Conservation (phyloP, 1,140 invertebrate species). For the Nephotettix cincticeps region DNA sequence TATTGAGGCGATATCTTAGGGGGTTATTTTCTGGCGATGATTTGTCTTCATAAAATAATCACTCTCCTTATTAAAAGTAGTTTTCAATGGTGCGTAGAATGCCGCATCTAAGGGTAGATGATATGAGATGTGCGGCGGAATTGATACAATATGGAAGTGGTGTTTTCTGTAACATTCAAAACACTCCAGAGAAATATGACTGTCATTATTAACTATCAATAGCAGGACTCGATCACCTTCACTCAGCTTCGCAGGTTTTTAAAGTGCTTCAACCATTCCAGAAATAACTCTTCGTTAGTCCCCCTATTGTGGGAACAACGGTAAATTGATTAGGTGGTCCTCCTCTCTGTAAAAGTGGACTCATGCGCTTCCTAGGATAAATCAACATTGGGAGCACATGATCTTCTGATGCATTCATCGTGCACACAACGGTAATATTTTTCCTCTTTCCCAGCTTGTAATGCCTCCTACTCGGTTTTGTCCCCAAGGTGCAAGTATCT, state of each 20-base stretch:
- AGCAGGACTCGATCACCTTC: too few species aligned
- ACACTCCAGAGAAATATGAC: not conserved
- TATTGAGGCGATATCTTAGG: not conserved
- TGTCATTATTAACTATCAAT: not conserved
- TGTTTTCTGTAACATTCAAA: not conserved
- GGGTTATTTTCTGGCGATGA: not conserved
- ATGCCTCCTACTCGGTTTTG: not conserved
- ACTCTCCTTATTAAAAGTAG: not conserved
- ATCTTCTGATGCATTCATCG: not conserved
- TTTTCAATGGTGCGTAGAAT: not conserved
- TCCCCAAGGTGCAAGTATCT: constrained; percentile 10
- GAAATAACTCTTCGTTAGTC: too few species aligned
- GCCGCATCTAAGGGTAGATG: too few species aligned
- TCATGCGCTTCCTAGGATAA: not conserved
- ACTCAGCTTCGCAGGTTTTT: too few species aligned
- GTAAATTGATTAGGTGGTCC: not conserved
- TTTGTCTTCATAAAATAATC: not conserved
- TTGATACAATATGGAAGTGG: too few species aligned
- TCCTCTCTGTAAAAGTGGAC: too few species aligned
- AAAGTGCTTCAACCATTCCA: too few species aligned
- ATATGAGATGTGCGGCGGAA: too few species aligned
- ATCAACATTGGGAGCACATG: not conserved
- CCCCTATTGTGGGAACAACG: too few species aligned
- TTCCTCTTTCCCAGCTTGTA: not conserved
- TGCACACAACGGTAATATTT: not conserved